These are phyloP conservation scores for Raja brachyura DNA, from an alignment of 2,113 vertebrate genomes.

Conservation along the genomic window DNA sequence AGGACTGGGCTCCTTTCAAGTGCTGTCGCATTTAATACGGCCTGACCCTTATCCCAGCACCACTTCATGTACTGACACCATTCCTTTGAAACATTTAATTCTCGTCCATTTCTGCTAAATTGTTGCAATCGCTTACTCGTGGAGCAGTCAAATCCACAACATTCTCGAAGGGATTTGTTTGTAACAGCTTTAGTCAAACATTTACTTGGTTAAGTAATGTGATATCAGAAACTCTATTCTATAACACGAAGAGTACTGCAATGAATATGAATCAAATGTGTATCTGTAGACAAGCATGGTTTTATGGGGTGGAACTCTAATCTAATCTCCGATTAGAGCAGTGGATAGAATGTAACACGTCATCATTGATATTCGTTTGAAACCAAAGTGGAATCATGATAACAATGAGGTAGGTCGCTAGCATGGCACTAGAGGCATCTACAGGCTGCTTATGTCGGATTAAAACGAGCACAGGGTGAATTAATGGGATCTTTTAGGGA, in stretches of 20 bases:
- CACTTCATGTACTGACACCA: too few relatives aligned
- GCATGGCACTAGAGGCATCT: too few relatives aligned
- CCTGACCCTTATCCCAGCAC: too few relatives aligned
- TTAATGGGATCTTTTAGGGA: not conserved
- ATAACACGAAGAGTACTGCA: not conserved
- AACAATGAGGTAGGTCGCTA: not conserved
- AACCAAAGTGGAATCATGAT: not conserved
- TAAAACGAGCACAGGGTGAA: not conserved
- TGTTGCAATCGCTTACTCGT: not conserved
- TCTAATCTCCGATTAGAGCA: not conserved
- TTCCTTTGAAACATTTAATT: too few relatives aligned
- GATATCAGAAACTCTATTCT: not conserved
- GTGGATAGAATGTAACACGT: not conserved
- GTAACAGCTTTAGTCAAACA: not conserved
- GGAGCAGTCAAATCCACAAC: not conserved
- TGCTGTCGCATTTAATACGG: too few relatives aligned
- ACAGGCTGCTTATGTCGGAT: not conserved
- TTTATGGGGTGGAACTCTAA: not conserved
- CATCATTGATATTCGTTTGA: not conserved
- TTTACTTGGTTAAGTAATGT: not conserved
- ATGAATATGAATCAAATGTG: not conserved
- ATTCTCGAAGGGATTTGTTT: not conserved
- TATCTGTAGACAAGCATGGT: too few relatives aligned
- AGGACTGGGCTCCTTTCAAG: too few relatives aligned
- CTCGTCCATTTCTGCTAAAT: not conserved